Percentiles rank a stretch among this genome's conserved stretches.
Evolutionary conservation across 2,797 vertebrate genomes (phyloP).

Genomic region (Lacerta viridis): DNA sequence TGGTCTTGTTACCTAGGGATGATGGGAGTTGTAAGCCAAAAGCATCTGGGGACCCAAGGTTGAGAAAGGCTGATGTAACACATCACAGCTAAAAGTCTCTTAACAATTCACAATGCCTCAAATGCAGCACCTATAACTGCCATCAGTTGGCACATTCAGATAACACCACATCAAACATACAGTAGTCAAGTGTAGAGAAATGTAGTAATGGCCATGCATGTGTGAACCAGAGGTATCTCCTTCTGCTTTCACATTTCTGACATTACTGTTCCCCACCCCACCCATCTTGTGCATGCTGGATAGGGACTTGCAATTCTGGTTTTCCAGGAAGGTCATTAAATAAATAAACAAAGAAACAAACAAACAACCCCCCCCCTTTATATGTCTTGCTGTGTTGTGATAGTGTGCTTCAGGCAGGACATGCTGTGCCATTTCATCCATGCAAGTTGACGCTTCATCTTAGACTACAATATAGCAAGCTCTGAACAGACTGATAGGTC

Average conservation of each 20-base stretch:
- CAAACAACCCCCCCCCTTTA: too few relatives aligned
- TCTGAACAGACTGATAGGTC: constrained; percentile 36
- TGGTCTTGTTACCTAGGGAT: too few relatives aligned
- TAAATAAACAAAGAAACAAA: background rate
- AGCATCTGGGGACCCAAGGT: too few relatives aligned
- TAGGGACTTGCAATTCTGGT: background rate
- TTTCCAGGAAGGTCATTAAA: background rate
- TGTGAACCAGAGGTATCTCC: background rate
- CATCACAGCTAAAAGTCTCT: background rate
- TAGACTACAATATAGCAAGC: background rate
- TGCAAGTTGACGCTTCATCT: constrained; percentile 27
- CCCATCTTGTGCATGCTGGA: background rate
- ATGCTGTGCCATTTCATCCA: background rate
- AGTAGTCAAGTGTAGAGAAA: background rate
- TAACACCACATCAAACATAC: too few relatives aligned
- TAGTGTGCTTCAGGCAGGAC: constrained; percentile 7
- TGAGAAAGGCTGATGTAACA: background rate
- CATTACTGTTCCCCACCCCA: background rate
- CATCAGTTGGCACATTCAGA: background rate
- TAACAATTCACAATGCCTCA: too few relatives aligned
- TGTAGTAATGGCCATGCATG: background rate
- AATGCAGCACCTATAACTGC: background rate
- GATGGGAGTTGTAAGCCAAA: too few relatives aligned
- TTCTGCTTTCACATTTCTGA: background rate
- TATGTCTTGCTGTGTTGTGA: background rate